phyloP scores from a whole-genome alignment of 1,140 invertebrate genomes.

The Drosophila bipectinata region DNA sequence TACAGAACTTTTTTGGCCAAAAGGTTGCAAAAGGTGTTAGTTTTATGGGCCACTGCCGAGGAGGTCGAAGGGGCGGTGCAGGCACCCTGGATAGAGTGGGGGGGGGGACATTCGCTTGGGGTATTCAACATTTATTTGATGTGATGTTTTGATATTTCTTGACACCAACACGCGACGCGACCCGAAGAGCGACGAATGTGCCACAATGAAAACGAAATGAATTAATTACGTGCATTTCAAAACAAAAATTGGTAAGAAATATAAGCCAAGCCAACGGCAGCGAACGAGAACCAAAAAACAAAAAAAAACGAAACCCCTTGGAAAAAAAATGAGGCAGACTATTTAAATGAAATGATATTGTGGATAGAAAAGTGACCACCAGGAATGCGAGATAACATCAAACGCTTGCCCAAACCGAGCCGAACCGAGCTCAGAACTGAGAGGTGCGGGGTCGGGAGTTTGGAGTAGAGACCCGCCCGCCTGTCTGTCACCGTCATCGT shows the following conservation, averaged over 20 bases:
- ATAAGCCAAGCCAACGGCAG: conserved; percentile 11
- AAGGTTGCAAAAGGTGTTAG: conserved; percentile 67
- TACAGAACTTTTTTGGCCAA: conserved; percentile 52
- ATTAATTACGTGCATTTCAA: conserved; percentile 82
- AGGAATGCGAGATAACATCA: conserved; percentile 82
- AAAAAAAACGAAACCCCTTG: conserved; percentile 32
- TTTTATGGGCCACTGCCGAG: conserved; percentile 23
- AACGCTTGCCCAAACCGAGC: conserved; percentile 60
- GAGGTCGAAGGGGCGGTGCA: neutral
- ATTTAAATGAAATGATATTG: conserved; percentile 83
- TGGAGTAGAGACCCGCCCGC: conserved; percentile 35
- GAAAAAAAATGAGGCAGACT: conserved; percentile 60
- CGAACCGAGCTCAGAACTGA: conserved; percentile 32
- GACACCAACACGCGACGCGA: conserved; percentile 83
- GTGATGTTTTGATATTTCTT: conserved; percentile 84
- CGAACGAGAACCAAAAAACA: conserved; percentile 30
- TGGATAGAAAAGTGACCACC: conserved; percentile 83
- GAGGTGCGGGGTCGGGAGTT: conserved; percentile 36
- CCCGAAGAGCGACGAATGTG: conserved; percentile 63
- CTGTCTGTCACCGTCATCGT: conserved; percentile 75
- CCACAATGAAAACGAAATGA: conserved; percentile 77
- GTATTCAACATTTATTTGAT: conserved; percentile 84
- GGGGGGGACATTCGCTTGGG: conserved; percentile 33
- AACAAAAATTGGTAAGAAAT: conserved; percentile 61
- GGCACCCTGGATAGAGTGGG: neutral